Base-by-base conservation (phyloP, 1,140 invertebrate genomes). In the Zaprionus gabonicus region DNA sequence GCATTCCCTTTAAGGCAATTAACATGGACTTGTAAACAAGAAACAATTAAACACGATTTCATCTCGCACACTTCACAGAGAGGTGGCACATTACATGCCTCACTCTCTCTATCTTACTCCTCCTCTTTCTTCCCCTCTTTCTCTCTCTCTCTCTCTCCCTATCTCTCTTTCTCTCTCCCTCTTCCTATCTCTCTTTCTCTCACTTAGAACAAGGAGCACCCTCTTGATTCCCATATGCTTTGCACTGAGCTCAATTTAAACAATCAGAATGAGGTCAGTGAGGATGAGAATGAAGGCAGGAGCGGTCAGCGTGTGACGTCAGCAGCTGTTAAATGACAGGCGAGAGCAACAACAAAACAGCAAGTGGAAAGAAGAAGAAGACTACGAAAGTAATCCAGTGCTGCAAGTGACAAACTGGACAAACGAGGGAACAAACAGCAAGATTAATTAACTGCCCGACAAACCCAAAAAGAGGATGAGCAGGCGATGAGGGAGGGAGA, bases 401-500 rank as follows among this genome's bases (percentile, higher is more conserved):
- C 71, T 84, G 76, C 81, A 81, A 78, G 81, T 84, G 84, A 81
- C 81, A 83, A 51, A 51, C 46, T 51, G 46, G 20, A 51, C 46
- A 51, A 51, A 20, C 20, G 46, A 51, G 46, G 51, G 41, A 68
- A 66, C 76, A 76, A 72, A 64, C 82, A 64, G 72, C 84, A 87
- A 81, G 83, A 87, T 88, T 87, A 87, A 87, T 87, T 81, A 88
- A 84, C 81, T 78, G 60, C 57, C 68, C 27, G 62, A 68, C 78
- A 78, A 72, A 72, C 68, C 56, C 68, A 44, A 63, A 63, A 71
- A 78, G 38, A 51, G 17, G 31, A 23, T 57, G 3, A 3, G 49
- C 27, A 49, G 46, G 41, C 49, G 23, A 68, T n/a, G 34, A 31
- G 13, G 44, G 17, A 49, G 25, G 46, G 64, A 59, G 60, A 59